Base-by-base conservation (phyloP, 64 coral and sea anemone genomes). In the Pocillopora damicornis region DNA sequence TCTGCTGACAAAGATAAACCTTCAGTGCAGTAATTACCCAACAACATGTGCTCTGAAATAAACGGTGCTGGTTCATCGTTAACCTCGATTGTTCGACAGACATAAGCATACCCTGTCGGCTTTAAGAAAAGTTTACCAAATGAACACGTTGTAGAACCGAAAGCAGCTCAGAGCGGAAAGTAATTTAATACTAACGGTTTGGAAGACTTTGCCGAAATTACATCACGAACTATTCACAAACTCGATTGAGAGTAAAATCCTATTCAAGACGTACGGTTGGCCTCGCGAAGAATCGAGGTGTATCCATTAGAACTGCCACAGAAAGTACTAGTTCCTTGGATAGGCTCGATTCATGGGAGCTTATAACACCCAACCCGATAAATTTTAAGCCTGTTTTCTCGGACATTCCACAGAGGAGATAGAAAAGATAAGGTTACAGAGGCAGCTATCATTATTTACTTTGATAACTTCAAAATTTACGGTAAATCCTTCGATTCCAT, bases 331-430 rank as follows among this genome's bases (percentile, higher is more conserved):
- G 10, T 36, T 63, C 61, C 17, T 63, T 2, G 12, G 64, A 58
- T 20, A 22, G 9, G 65, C 15, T 57, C 15, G 11, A 72, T 83
- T 71, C 65, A 20, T 85, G 62, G 81, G 63, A 72, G 81, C 69
- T 73, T 73, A 85, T 38, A 9, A 18, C 63, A 83, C 61, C 1
- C 20, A 83, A 83, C 34, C 67, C 16, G 61, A 83, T 72, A 51
- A 73, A 57, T 65, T 42, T 42, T 57, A 85, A 85, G 81, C 81
- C 51, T 72, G 81, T 85, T 85, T 85, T 85, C 37, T 58, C 38
- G 37, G 64, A 85, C 81, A 85, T 85, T 85, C 81, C 81, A 23
- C 57, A 83, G 79, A 81, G 26, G 65, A 85, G 81, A 72, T 85
- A 72, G 51, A 20, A 26, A 30, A 85, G 81, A 85, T 85, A 73